Conservation (phyloP, 2,113 vertebrate species). For the Castor canadensis region DNA sequence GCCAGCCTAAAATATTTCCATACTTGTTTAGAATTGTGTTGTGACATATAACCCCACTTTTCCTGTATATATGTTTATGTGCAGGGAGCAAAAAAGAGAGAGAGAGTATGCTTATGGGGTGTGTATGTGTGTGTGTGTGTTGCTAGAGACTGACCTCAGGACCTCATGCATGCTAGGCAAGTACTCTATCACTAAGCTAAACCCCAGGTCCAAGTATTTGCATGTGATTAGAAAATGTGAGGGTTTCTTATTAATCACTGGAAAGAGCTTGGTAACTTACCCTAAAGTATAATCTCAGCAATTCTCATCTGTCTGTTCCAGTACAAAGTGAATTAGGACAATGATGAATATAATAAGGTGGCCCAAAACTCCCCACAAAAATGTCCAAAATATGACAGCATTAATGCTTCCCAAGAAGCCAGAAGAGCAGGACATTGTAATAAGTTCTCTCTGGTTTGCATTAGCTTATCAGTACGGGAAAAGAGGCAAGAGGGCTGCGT, state of each 20-base stretch:
- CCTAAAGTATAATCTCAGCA: neutral
- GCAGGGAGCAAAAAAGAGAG: neutral
- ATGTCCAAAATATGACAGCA: neutral
- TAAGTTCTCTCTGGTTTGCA: neutral
- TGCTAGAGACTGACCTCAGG: neutral
- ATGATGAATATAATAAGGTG: neutral
- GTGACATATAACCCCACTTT: neutral
- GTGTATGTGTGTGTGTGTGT: too few species aligned
- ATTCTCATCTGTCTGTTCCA: slow-evolving; percentile 34
- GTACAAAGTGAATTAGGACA: slow-evolving; percentile 22
- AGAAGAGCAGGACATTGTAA: neutral
- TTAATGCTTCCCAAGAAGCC: neutral
- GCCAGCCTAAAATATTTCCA: neutral
- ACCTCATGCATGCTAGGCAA: neutral
- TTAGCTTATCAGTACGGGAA: neutral
- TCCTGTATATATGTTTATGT: neutral
- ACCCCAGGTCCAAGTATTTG: neutral
- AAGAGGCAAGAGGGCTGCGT: rapidly evolving
- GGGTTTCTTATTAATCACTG: neutral
- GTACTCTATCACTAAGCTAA: neutral
- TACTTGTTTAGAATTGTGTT: neutral
- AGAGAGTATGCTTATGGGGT: too few species aligned
- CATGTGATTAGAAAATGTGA: neutral
- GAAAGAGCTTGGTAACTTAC: slow-evolving; percentile 17
- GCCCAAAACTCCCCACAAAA: too few species aligned